Percentiles rank a stretch among this genome's conserved stretches.
phyloP scores from a whole-genome alignment of 2,797 vertebrate genomes.

The Cynodonichthys magdalenae region DNA sequence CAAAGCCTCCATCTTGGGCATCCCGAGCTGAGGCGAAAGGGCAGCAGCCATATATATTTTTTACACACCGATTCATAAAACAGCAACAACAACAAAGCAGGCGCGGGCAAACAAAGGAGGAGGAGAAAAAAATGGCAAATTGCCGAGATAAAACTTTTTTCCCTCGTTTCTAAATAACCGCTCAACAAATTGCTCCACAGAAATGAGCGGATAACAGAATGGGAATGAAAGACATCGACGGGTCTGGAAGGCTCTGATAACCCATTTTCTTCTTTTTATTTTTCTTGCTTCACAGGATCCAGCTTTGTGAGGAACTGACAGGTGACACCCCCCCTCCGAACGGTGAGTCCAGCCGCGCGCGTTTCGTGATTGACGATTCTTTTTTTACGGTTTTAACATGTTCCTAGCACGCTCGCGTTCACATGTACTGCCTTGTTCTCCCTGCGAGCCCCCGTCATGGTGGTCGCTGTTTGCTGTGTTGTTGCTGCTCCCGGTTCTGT shows the following conservation, averaged over 20 bases:
- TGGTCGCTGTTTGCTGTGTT: slow-evolving; percentile 69
- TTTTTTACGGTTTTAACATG: slow-evolving; percentile 12
- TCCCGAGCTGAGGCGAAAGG: slow-evolving; percentile 75
- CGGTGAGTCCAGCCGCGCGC: slow-evolving; percentile 62
- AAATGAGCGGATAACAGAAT: slow-evolving; percentile 49
- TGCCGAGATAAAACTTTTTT: slow-evolving; percentile 73
- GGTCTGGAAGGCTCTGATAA: slow-evolving; percentile 60
- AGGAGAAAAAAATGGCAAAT: slow-evolving; percentile 49
- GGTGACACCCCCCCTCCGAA: slow-evolving; percentile 31
- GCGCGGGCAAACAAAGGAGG: background rate
- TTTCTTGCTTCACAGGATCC: slow-evolving; percentile 32
- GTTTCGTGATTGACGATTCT: background rate
- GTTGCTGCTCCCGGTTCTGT: slow-evolving; percentile 10
- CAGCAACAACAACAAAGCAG: slow-evolving; percentile 4
- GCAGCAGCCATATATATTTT: slow-evolving; percentile 59
- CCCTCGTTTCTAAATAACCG: too few species aligned
- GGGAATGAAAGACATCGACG: slow-evolving; percentile 54
- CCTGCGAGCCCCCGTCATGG: slow-evolving; percentile 66
- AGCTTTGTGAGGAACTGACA: slow-evolving; percentile 32
- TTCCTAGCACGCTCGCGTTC: slow-evolving; percentile 15
- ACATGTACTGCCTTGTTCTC: slow-evolving; percentile 51
- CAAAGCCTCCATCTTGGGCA: slow-evolving; percentile 82
- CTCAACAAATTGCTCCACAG: slow-evolving; percentile 16
- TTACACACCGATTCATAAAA: slow-evolving; percentile 30
- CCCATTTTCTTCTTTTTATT: slow-evolving; percentile 23